These are phyloP conservation scores for Cantharis flavilabris DNA, from an alignment of 2,888 invertebrate species.

Conservation along the genomic window DNA sequence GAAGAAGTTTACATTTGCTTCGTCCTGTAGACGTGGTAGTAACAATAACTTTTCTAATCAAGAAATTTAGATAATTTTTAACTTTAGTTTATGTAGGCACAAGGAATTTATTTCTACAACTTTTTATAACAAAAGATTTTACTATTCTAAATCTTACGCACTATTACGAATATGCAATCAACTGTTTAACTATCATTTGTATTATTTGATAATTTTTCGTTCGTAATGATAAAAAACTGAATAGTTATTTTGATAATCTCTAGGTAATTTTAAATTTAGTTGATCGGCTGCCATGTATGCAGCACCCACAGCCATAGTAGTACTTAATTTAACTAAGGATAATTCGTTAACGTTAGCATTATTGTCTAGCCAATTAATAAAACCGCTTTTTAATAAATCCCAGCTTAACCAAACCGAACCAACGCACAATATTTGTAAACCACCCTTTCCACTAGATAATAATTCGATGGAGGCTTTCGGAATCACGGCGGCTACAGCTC, in stretches of 20 bases:
- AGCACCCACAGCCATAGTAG: constrained; percentile 83
- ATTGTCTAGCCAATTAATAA: constrained; percentile 60
- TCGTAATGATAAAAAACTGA: constrained; percentile 67
- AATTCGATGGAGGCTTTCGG: constrained; percentile 65
- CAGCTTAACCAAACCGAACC: constrained; percentile 97
- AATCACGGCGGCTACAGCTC: constrained; percentile 67
- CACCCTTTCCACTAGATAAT: constrained; percentile 59
- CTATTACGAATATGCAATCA: neutral
- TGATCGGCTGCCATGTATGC: constrained; percentile 82
- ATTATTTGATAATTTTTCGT: constrained; percentile 28
- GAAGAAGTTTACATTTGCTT: neutral
- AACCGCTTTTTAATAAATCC: constrained; percentile 75
- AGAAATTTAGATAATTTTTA: neutral
- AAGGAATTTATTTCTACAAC: neutral
- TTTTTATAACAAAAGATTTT: neutral
- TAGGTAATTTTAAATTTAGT: constrained; percentile 65
- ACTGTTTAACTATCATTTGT: neutral
- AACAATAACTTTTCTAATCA: neutral
- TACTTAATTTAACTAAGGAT: constrained; percentile 70
- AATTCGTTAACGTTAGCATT: constrained; percentile 60
- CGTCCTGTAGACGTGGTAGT: neutral
- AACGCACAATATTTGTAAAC: constrained; percentile 77
- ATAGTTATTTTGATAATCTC: constrained; percentile 73
- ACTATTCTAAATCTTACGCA: neutral
- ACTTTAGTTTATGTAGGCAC: neutral